These are phyloP conservation scores for Dufourea novaeangliae DNA, from an alignment of 1,140 invertebrate genomes.

Conservation along the genomic window DNA sequence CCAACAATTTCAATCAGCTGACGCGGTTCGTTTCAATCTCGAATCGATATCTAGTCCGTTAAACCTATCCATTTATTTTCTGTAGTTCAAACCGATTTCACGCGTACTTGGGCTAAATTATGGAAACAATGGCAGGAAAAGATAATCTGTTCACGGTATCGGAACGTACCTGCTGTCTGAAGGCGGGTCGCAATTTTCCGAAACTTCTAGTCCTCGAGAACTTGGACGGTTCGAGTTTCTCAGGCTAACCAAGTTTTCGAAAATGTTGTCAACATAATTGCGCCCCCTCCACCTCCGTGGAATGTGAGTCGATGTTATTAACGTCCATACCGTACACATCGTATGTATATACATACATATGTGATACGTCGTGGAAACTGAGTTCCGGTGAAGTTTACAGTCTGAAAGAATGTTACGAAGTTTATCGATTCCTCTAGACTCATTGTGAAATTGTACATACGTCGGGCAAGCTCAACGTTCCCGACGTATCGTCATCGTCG, in stretches of 20 bases:
- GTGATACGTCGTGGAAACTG: background rate
- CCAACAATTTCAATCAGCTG: background rate
- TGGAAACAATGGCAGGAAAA: background rate
- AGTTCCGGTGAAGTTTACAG: background rate
- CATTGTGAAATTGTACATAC: no score
- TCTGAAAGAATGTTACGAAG: background rate
- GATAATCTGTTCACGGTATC: background rate
- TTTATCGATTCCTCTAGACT: slow-evolving; percentile 4
- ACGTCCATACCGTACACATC: background rate
- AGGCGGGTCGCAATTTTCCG: background rate
- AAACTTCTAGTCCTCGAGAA: background rate
- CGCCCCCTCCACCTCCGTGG: no score
- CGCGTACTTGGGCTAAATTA: background rate
- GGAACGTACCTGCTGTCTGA: background rate
- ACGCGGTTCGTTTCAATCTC: no score
- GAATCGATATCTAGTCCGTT: no score
- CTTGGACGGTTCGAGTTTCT: background rate
- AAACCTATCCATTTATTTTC: no score
- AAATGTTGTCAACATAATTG: slow-evolving; percentile 15
- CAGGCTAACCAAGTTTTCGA: background rate
- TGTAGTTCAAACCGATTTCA: no score
- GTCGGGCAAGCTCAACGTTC: background rate
- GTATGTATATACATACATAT: background rate
- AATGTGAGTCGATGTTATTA: background rate
- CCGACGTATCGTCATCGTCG: background rate